These are phyloP conservation scores for Eupleurogrammus muticus DNA, from an alignment of 2,797 vertebrate genomes.

Conservation along the genomic window DNA sequence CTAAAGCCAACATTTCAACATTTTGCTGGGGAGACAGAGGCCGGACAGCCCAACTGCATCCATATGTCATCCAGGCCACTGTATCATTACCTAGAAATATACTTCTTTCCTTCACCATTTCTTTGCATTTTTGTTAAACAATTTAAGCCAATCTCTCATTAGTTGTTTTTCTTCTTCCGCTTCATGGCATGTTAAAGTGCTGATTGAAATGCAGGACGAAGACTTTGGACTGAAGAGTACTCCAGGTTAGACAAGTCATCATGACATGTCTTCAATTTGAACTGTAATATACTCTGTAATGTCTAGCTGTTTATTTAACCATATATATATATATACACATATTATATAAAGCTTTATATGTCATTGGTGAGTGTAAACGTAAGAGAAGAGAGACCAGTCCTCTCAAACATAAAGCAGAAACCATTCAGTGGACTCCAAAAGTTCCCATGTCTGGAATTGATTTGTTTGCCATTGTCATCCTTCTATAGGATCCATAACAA, in stretches of 20 bases:
- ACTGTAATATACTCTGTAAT: conserved; percentile 28
- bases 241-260: conserved; percentile 83
- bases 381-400: conserved; percentile 54
- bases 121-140: conserved; percentile 70
- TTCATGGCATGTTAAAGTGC: conserved; percentile 84
- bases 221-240: conserved; percentile 83
- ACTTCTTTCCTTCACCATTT: conserved; percentile 62
- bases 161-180: conserved; percentile 79
- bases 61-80: conserved; percentile 63
- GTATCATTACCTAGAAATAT: conserved; percentile 55
- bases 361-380: conserved; percentile 29
- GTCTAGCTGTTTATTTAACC: conserved; percentile 27
- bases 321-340: neutral
- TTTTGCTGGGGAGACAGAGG: conserved; percentile 13
- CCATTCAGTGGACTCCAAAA: conserved; percentile 56
- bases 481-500: conserved; percentile 78
- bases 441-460: conserved; percentile 72
- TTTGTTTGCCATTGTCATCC: conserved; percentile 77
- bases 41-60: conserved; percentile 41
- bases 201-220: conserved; percentile 87
- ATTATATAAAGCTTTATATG: conserved; percentile 12
- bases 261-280: conserved; percentile 64
- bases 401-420: conserved; percentile 64
- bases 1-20: conserved; percentile 16
- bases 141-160: conserved; percentile 71